Percentiles rank a stretch among this genome's conserved stretches.
phyloP scores from a whole-genome alignment of 1,140 invertebrate genomes.

The Batillaria attramentaria region DNA sequence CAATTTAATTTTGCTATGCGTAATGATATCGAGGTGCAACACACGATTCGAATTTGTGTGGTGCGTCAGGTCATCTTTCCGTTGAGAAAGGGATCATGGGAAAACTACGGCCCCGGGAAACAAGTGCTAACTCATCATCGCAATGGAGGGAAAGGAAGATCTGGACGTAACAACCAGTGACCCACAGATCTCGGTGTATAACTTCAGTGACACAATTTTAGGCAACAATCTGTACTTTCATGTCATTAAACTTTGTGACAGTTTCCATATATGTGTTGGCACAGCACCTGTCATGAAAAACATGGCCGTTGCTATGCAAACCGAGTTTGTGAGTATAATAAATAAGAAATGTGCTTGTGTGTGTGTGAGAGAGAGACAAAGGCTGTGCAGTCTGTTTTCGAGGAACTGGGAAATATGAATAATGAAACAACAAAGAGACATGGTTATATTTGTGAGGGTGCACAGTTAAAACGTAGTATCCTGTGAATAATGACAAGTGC shows the following conservation, averaged over 20 bases:
- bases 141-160: constrained; percentile 1
- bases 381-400: not conserved
- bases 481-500: no score
- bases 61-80: not conserved
- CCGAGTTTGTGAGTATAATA: constrained; percentile 24
- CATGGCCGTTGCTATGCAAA: constrained; percentile 30
- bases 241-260: constrained; percentile 28
- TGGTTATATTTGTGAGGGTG: not conserved
- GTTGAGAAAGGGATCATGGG: not conserved
- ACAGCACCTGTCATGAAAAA: constrained; percentile 24
- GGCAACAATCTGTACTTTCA: constrained; percentile 29
- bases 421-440: not conserved
- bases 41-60: not conserved
- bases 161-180: not conserved
- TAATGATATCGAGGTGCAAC: not conserved
- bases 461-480: not conserved
- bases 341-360: not conserved
- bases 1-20: not conserved
- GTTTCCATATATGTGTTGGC: constrained; percentile 27
- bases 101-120: not conserved
- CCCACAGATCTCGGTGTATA: constrained; percentile 14
- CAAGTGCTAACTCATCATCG: not conserved
- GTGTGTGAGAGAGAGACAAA: no score
- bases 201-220: constrained; percentile 21
- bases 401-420: not conserved